Conservation (phyloP, 2,888 invertebrate species). For the Tachina lurida region DNA sequence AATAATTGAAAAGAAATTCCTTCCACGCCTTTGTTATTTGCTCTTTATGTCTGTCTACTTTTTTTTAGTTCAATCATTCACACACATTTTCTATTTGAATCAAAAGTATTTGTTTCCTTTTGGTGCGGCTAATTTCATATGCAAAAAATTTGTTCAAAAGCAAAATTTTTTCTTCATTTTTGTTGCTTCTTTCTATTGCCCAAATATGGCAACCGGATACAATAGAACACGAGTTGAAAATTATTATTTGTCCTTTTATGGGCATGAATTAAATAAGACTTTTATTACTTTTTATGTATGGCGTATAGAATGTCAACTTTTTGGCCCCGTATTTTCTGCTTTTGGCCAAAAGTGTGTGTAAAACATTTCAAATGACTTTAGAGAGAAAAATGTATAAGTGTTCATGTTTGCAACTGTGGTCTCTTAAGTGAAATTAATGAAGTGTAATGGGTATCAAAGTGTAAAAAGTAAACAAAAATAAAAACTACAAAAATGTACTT, state of each 20-base stretch:
- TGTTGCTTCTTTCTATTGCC: constrained; percentile 15
- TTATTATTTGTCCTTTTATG: constrained; percentile 62
- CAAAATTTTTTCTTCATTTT: constrained; percentile 18
- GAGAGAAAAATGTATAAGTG: constrained; percentile 55
- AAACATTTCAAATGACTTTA: constrained; percentile 67
- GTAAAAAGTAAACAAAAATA: neutral
- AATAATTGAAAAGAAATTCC: neutral
- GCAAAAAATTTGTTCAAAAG: constrained; percentile 49
- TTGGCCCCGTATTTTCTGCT: constrained; percentile 40
- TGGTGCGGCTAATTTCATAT: constrained; percentile 58
- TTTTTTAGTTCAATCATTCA: constrained; percentile 1
- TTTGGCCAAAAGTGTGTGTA: constrained; percentile 64
- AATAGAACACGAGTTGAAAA: constrained; percentile 57
- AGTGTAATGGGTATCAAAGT: constrained; percentile 57
- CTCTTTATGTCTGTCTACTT: neutral
- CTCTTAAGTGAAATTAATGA: constrained; percentile 66
- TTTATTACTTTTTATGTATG: constrained; percentile 67
- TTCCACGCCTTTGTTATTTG: neutral
- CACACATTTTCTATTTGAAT: constrained; percentile 51
- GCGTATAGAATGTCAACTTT: constrained; percentile 39
- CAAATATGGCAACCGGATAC: constrained; percentile 55
- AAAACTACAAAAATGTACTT: neutral
- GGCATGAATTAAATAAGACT: constrained; percentile 69
- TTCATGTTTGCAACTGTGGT: constrained; percentile 45
- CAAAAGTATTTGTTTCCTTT: constrained; percentile 9